Evolutionary conservation across 1,140 invertebrate genomes (phyloP), one percentile per base, ranked within the genome.

Genomic region (Lethrus apterus): DNA sequence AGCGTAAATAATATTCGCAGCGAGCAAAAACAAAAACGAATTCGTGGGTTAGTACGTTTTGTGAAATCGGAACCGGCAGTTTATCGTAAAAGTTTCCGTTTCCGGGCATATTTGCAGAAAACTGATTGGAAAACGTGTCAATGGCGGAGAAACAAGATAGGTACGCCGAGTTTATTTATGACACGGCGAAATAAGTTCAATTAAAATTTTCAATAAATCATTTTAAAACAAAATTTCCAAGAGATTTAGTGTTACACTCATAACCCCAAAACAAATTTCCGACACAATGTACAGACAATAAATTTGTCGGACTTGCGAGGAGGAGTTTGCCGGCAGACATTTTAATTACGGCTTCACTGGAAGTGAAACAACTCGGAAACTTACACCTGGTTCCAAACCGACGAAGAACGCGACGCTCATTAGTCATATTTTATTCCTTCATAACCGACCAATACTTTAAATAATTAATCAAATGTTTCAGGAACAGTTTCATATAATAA

Each of bases 231-330:
- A 55, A 55, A 49, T 47, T 51, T 57, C 52, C 36, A 51, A 54
- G 51, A 54, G 52, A 55, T 57, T 54, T 57, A 55, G 48, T 45
- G 49, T 56, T 56, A 50, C 51, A 52, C 47, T 57, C 55, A 59
- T 59, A 57, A 59, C 56, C 47, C 55, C 53, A 49, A 56, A 58
- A 59, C 58, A 60, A 60, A 58, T 60, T 58, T 53, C 36, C 48
- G 56, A 53, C 52, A 51, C 54, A 52, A 53, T 52, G 53, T 56
- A 58, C 51, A 48, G 51, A 56, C 58, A 48, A 60, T 60, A 60
- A 60, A 60, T 60, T 60, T 54, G 51, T 60, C 48, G 44, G 44
- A n/a, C 55, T 52, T 57, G 58, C 58, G 56, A 54, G 55, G 56
- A 46, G 55, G 30, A 36, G 50, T 55, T 56, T 47, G 56, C 56